Percentiles rank a stretch among this genome's conserved stretches.
Conservation (phyloP, 2,888 invertebrate species). For the Uloborus plumipes region DNA sequence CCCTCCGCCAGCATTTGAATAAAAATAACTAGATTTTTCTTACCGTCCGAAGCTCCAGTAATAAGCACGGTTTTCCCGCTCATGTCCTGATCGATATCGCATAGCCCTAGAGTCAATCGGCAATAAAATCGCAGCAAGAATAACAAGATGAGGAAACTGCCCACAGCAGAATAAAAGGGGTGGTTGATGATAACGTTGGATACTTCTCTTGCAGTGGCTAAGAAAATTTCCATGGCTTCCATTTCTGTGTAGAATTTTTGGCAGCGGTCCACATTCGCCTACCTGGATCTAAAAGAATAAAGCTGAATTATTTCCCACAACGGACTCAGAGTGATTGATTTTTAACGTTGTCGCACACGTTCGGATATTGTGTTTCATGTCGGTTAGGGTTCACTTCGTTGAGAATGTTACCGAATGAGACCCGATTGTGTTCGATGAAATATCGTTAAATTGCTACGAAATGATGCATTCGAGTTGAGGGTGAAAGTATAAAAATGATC, state of each 20-base stretch:
- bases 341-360: no score
- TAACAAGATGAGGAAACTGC: not conserved
- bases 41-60: slow-evolving; percentile 87
- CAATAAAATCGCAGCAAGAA: slow-evolving; percentile 36
- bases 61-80: slow-evolving; percentile 88
- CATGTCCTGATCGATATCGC: slow-evolving; percentile 75
- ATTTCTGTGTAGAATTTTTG: not conserved
- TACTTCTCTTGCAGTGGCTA: slow-evolving; percentile 24
- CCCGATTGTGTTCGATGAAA: no score
- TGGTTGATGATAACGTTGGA: slow-evolving; percentile 20
- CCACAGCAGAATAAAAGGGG: slow-evolving; percentile 26
- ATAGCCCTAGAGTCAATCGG: slow-evolving; percentile 41
- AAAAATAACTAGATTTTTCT: not conserved
- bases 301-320: no score
- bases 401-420: no score
- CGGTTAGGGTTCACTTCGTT: no score
- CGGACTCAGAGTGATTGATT: no score
- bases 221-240: slow-evolving; percentile 42
- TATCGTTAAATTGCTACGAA: no score
- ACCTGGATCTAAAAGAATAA: no score
- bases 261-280: no score
- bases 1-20: not conserved
- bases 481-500: no score
- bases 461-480: no score
- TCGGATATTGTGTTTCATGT: no score